phyloP scores from a whole-genome alignment of 2,888 invertebrate genomes.

The Dasypogon diadema region DNA sequence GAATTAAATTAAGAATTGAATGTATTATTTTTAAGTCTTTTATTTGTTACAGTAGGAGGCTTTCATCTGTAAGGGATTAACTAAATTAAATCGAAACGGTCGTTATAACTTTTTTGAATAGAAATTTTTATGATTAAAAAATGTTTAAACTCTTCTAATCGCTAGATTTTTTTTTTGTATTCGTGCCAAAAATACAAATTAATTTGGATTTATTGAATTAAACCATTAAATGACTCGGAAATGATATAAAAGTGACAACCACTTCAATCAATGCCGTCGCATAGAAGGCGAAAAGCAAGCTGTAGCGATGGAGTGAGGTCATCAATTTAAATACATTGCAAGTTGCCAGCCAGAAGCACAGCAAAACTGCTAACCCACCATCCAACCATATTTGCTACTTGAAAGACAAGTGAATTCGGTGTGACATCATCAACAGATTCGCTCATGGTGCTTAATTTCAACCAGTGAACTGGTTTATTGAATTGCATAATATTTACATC shows the following conservation, averaged over 20 bases:
- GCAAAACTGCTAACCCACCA: background rate
- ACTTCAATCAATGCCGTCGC: background rate
- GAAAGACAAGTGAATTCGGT: background rate
- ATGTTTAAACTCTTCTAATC: no score
- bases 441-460: background rate
- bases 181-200: no score
- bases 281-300: slow-evolving; percentile 5
- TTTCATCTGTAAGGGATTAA: no score
- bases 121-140: no score
- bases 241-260: background rate
- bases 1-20: no score
- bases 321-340: slow-evolving; percentile 35
- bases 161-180: no score
- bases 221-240: background rate
- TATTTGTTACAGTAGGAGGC: no score
- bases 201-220: background rate
- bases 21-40: no score
- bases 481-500: background rate
- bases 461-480: background rate
- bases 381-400: background rate
- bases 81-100: no score
- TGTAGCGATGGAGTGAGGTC: slow-evolving; percentile 8
- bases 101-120: no score
- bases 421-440: background rate
- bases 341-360: slow-evolving; percentile 8